These are phyloP conservation scores for Phoxinus dragarum DNA, from an alignment of 2,797 vertebrate species.

Conservation along the genomic window DNA sequence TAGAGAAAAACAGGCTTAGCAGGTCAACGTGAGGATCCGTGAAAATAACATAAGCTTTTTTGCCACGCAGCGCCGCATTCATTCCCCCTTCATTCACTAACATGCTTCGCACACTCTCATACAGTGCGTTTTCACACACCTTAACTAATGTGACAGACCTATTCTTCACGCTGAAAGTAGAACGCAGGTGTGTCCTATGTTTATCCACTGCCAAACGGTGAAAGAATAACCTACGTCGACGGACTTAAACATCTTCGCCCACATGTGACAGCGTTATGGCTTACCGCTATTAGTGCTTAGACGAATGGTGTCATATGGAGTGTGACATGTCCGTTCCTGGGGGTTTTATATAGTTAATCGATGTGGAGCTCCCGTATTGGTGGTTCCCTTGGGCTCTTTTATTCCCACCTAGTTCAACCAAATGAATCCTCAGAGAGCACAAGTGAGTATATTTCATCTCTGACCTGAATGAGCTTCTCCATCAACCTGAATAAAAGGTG, in stretches of 20 bases:
- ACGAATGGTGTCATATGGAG: conserved; percentile 60
- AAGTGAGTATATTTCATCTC: conserved; percentile 75
- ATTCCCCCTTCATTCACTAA: conserved; percentile 14
- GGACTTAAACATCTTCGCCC: conserved; percentile 78
- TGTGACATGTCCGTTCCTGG: conserved; percentile 65
- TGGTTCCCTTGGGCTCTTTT: conserved; percentile 75
- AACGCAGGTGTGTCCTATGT: conserved; percentile 83
- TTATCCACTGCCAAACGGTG: conserved; percentile 73
- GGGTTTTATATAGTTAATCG: conserved; percentile 80
- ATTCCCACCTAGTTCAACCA: conserved; percentile 76
- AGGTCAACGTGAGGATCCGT: conserved; percentile 22
- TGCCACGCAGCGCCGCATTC: background rate
- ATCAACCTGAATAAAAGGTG: conserved; percentile 71
- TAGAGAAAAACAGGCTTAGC: conserved; percentile 27
- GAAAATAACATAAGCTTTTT: conserved; percentile 32
- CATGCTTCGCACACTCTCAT: conserved; percentile 29
- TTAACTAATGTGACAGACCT: conserved; percentile 62
- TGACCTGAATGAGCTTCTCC: conserved; percentile 79
- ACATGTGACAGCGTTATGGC: conserved; percentile 79
- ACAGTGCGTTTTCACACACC: conserved; percentile 11
- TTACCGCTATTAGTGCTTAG: conserved; percentile 80
- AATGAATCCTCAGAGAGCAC: conserved; percentile 70
- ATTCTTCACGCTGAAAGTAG: conserved; percentile 74
- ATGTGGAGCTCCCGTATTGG: conserved; percentile 70
- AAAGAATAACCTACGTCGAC: conserved; percentile 67